phyloP scores from a whole-genome alignment of 30 jellyfish, hydroid and myxozoan species.

The Thelohanellus kitauei region DNA sequence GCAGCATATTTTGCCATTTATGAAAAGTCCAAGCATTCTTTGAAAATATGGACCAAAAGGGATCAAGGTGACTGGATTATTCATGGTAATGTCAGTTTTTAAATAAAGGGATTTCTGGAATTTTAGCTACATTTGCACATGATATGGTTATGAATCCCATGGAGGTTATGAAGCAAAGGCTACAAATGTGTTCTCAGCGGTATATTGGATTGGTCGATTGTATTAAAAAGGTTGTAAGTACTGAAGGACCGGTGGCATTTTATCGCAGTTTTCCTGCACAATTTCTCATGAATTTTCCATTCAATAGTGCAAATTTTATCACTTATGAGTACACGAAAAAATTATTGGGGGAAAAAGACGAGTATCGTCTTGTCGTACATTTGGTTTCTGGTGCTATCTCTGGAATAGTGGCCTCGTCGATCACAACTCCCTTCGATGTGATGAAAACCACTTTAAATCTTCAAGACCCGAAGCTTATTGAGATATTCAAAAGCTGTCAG shows the following conservation, averaged over 20 bases:
- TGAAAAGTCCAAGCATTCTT: constrained; percentile 18
- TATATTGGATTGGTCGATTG: constrained; percentile 46
- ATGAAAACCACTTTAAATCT: constrained; percentile 53
- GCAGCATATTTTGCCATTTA: constrained; percentile 50
- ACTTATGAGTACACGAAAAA: constrained; percentile 34
- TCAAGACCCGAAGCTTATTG: constrained; percentile 25
- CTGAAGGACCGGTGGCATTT: constrained; percentile 60
- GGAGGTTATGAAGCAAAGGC: constrained; percentile 63
- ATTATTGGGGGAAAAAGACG: constrained; percentile 5
- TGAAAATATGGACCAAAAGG: neutral
- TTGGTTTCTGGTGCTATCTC: constrained; percentile 51
- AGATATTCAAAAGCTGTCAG: neutral
- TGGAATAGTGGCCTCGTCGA: constrained; percentile 69
- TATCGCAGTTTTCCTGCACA: constrained; percentile 72
- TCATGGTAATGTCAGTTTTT: neutral
- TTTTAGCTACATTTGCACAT: constrained; percentile 43
- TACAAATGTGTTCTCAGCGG: constrained; percentile 55
- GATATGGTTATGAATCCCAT: constrained; percentile 79
- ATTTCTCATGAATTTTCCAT: constrained; percentile 57
- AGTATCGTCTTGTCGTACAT: constrained; percentile 27
- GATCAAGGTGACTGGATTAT: neutral
- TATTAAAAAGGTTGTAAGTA: constrained; percentile 16
- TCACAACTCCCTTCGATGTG: constrained; percentile 73
- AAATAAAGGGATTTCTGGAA: constrained; percentile 34
- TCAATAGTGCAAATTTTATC: constrained; percentile 39